Evolutionary conservation across 1,140 invertebrate species (phyloP), one percentile per base, ranked within the genome.

Genomic region (Cherax quadricarinatus): DNA sequence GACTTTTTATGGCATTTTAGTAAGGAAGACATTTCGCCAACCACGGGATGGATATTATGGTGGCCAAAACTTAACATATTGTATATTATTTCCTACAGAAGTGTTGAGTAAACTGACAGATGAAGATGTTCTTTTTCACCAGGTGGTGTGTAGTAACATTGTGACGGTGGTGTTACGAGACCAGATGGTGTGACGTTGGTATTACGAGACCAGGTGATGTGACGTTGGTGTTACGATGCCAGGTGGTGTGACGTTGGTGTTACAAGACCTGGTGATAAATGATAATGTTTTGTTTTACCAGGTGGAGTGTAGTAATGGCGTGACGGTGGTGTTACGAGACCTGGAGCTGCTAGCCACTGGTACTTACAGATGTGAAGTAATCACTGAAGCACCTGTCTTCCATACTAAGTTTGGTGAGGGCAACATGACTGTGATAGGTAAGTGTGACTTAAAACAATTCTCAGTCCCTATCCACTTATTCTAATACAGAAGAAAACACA

Each of bases 341-440:
- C 41, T 87, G 30, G 70, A 57, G 66, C 51, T 87, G 41, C 10
- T 41, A 18, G 18, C 85, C 21, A 75, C 85, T 3, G 85, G 85
- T 10, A 87, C 85, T 16, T 87, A 78, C 73, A 51, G 49, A 51
- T 87, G 85, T 57, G 85, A 87, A 66, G 70, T 87, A 12, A 87
- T 87, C 10, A 53, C 85, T 14, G 70, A 78, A 70, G 85, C 85
- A 10, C 85, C 85, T 3, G 7, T 87, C 14, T 87, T 87, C 85
- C 51, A 41, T 18, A 87, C 85, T 18, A 87, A 87, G 70, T 57
- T 87, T 9, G 85, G 85, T 5, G 70, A 87, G 48, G 85, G 70
- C 48, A 87, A 87, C 85, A 21, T 87, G 85, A 87, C 85, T 18
- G 70, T 87, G 21, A 87, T 87, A 3, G 85, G 85, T 87, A 41